A percentile compares a stretch with the other conserved stretches of the same genome.
Conservation (phyloP, 2,797 vertebrate genomes). For the Sebastes iracundus region DNA sequence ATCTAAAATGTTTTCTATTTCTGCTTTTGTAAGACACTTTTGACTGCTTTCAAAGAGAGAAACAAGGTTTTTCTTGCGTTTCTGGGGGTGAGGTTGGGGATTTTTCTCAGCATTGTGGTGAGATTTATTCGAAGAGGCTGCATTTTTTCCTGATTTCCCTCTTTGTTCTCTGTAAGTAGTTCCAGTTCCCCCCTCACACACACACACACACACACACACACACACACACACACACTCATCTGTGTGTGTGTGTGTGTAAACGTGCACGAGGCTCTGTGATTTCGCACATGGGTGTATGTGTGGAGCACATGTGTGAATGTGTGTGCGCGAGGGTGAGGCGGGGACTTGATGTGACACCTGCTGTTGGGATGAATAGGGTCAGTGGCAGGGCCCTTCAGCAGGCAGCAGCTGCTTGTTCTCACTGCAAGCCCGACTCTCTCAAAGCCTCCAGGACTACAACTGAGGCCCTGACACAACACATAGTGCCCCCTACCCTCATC, state of each 20-base stretch:
- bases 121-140: constrained; percentile 87
- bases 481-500: constrained; percentile 70
- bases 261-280: constrained; percentile 39
- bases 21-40: constrained; percentile 89
- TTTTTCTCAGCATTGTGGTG: constrained; percentile 87
- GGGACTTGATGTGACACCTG: constrained; percentile 84
- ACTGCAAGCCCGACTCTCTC: constrained; percentile 72
- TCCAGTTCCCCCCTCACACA: constrained; percentile 79
- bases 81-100: constrained; percentile 85
- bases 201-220: constrained; percentile 47
- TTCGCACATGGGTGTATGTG: constrained; percentile 35
- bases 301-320: constrained; percentile 55
- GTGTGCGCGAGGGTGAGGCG: constrained; percentile 58
- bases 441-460: constrained; percentile 46
- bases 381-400: constrained; percentile 80
- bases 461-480: constrained; percentile 52
- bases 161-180: constrained; percentile 88
- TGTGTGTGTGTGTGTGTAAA: constrained; percentile 44
- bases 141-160: constrained; percentile 84
- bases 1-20: constrained; percentile 89
- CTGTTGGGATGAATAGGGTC: constrained; percentile 86
- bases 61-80: constrained; percentile 85
- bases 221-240: constrained; percentile 44
- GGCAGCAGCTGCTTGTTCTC: constrained; percentile 85
- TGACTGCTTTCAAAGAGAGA: constrained; percentile 86